phyloP scores from a whole-genome alignment of 2,113 vertebrate species.

The Zingel zingel region DNA sequence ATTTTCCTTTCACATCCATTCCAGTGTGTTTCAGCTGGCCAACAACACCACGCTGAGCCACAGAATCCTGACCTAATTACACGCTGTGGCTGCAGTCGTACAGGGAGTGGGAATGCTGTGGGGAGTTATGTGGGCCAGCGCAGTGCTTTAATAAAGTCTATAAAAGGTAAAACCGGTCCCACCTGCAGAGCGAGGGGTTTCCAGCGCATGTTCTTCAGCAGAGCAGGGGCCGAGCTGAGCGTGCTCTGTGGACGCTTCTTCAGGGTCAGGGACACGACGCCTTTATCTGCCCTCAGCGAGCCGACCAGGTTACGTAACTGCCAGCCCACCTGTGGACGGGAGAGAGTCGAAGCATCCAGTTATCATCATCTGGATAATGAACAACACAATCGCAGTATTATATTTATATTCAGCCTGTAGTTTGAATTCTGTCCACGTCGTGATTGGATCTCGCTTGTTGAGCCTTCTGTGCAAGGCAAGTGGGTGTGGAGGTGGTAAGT shows the following conservation, averaged over 20 bases:
- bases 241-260: conserved; percentile 99
- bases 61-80: conserved; percentile 76
- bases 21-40: conserved; percentile 44
- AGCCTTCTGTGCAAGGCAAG: conserved; percentile 63
- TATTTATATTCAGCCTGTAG: conserved; percentile 24
- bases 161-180: conserved; percentile 57
- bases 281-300: conserved; percentile 98
- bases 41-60: conserved; percentile 60
- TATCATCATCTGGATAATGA: conserved; percentile 12
- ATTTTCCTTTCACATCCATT: conserved; percentile 21
- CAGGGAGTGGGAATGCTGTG: conserved; percentile 21
- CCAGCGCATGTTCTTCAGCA: conserved; percentile 99
- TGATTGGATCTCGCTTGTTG: conserved; percentile 65
- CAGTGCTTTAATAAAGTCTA: conserved; percentile 67
- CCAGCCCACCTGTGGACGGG: conserved; percentile 94
- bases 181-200: conserved; percentile 99
- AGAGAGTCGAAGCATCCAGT: conserved; percentile 48
- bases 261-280: conserved; percentile 99
- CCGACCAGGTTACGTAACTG: conserved; percentile 99
- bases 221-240: conserved; percentile 98
- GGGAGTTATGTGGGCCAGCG: conserved; percentile 68
- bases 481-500: conserved; percentile 70
- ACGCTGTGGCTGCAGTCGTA: conserved; percentile 50
- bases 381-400: conserved; percentile 3
- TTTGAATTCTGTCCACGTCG: conserved; percentile 65